Conservation (phyloP, 2,888 invertebrate genomes). For the Seladonia tumulorum region DNA sequence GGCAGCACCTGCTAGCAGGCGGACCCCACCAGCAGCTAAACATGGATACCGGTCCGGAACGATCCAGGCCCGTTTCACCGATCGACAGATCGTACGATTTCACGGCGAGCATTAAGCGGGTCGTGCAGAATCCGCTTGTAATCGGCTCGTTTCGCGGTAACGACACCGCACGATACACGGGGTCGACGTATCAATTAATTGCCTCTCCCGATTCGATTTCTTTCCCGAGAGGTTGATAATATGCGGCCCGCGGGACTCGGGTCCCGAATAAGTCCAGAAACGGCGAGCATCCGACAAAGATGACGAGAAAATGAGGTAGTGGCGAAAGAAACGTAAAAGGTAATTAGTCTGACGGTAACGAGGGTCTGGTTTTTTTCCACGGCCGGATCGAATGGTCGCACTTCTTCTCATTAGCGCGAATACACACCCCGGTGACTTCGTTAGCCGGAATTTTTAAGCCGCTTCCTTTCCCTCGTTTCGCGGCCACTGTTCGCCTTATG, state of each 20-base stretch:
- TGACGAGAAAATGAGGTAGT: conserved; percentile 46
- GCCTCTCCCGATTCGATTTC: conserved; percentile 23
- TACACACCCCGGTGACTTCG: conserved; percentile 44
- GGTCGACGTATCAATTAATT: conserved; percentile 51
- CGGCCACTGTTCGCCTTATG: conserved; percentile 20
- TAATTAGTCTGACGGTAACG: conserved; percentile 68
- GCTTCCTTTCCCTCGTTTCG: conserved; percentile 47
- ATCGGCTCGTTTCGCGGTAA: conserved; percentile 13
- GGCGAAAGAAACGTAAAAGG: conserved; percentile 60
- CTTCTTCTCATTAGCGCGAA: conserved; percentile 63
- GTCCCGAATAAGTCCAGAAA: conserved; percentile 24
- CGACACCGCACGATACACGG: conserved; percentile 3
- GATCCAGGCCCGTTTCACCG: conserved; percentile 14
- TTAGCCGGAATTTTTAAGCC: conserved; percentile 49
- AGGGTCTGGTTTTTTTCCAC: conserved; percentile 61
- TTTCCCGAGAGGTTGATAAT: conserved; percentile 13
- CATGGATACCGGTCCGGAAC: background rate
- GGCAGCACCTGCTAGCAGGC: background rate
- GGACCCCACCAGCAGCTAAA: background rate
- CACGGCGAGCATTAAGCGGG: background rate
- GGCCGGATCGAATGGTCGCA: conserved; percentile 29
- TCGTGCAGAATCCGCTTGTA: background rate
- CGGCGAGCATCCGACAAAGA: conserved; percentile 14
- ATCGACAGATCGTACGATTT: background rate
- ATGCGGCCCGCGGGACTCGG: background rate